phyloP scores from a whole-genome alignment of 2,888 invertebrate species.

The Brachylomia viminalis region DNA sequence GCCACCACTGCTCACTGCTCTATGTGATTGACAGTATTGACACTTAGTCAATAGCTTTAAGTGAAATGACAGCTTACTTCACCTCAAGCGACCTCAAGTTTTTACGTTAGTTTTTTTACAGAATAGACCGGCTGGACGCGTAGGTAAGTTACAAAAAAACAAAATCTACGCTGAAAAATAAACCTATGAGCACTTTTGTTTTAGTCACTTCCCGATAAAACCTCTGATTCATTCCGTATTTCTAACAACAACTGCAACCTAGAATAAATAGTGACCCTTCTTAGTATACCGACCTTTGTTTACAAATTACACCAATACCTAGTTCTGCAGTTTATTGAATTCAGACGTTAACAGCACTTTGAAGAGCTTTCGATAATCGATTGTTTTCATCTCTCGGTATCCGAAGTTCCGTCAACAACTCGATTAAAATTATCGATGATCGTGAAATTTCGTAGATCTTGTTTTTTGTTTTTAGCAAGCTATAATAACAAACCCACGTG shows the following conservation, averaged over 20 bases:
- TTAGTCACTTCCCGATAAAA: slow-evolving; percentile 4
- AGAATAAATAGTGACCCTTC: slow-evolving; percentile 23
- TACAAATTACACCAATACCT: slow-evolving; percentile 11
- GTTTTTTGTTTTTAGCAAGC: slow-evolving; percentile 49
- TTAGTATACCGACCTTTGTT: slow-evolving; percentile 12
- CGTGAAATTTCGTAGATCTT: slow-evolving; percentile 34
- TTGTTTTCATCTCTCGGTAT: slow-evolving; percentile 39
- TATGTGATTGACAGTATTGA: too few species aligned
- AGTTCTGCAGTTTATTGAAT: slow-evolving; percentile 31
- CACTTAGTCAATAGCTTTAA: too few species aligned
- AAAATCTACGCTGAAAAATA: not conserved
- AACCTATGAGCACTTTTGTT: not conserved
- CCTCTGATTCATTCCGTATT: slow-evolving; percentile 20
- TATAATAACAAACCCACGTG: slow-evolving; percentile 36
- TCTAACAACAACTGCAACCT: not conserved
- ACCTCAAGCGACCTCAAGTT: too few species aligned
- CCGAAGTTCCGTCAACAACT: slow-evolving; percentile 55
- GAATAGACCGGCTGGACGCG: too few species aligned
- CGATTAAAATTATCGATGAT: slow-evolving; percentile 58
- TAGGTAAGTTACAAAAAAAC: not conserved
- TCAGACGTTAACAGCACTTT: slow-evolving; percentile 12
- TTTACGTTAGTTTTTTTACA: too few species aligned
- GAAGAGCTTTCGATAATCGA: slow-evolving; percentile 29
- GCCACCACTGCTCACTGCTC: too few species aligned
- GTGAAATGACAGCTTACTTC: too few species aligned